phyloP scores from a whole-genome alignment of 1,140 invertebrate species.

The Wiebesia pumilae region DNA sequence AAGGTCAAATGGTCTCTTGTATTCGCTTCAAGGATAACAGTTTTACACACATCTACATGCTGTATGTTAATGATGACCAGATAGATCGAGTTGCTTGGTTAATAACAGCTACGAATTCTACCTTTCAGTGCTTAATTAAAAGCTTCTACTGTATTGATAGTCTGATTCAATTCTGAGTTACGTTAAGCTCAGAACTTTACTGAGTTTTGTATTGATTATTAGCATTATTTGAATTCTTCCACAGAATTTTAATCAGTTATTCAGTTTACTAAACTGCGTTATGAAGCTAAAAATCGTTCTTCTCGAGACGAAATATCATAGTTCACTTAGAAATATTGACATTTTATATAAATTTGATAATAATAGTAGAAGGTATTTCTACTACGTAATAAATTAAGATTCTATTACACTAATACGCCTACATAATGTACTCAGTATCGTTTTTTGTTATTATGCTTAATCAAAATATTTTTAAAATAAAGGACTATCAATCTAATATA shows the following conservation, averaged over 20 bases:
- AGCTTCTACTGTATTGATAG: background rate
- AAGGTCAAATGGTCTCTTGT: background rate
- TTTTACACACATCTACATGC: background rate
- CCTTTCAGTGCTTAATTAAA: background rate
- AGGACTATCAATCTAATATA: too few species aligned
- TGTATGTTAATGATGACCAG: background rate
- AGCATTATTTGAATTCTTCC: background rate
- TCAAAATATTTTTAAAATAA: too few species aligned
- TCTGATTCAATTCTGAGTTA: slow-evolving; percentile 10
- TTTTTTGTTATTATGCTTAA: too few species aligned
- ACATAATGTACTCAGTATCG: too few species aligned
- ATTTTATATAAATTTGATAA: too few species aligned
- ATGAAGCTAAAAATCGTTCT: too few species aligned
- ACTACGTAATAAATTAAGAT: too few species aligned
- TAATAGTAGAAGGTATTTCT: too few species aligned
- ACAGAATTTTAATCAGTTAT: background rate
- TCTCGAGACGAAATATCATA: too few species aligned
- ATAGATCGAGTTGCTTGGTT: background rate
- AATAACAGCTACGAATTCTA: background rate
- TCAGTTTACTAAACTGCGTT: background rate
- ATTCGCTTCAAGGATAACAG: background rate
- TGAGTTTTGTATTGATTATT: background rate
- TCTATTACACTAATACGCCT: too few species aligned
- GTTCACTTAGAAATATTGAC: too few species aligned
- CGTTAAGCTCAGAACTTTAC: background rate